A percentile compares a stretch with the other conserved stretches of the same genome.
phyloP scores from a whole-genome alignment of 2,113 vertebrate species.

The Castor canadensis region DNA sequence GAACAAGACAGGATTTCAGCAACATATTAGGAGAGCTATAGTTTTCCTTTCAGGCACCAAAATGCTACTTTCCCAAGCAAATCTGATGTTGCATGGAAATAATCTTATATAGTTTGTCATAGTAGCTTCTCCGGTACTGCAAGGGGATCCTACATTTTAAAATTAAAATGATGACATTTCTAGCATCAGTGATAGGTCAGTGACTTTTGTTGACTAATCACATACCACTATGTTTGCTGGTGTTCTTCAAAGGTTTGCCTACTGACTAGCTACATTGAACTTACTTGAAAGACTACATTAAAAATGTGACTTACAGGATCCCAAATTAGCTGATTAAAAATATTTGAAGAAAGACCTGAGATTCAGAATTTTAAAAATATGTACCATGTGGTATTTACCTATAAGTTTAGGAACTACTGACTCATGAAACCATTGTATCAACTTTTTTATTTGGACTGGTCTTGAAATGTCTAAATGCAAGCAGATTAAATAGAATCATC shows the following conservation, averaged over 20 bases:
- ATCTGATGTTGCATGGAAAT: conserved; percentile 21
- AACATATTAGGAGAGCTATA: background rate
- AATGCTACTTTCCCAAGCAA: background rate
- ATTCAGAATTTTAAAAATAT: conserved; percentile 17
- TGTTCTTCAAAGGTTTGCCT: conserved; percentile 21
- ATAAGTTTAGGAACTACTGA: conserved; percentile 16
- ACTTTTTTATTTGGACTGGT: background rate
- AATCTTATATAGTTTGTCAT: background rate
- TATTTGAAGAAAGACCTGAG: background rate
- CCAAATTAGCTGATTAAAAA: background rate
- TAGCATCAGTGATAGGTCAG: background rate
- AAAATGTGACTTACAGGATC: background rate
- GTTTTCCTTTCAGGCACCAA: background rate
- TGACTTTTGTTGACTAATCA: background rate
- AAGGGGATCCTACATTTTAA: background rate
- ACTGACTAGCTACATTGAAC: background rate
- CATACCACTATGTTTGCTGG: background rate
- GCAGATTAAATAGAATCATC: background rate
- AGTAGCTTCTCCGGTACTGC: background rate
- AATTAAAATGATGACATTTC: conserved; percentile 22
- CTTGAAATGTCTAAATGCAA: background rate
- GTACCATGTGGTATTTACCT: background rate
- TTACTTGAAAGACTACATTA: background rate
- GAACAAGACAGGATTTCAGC: background rate
- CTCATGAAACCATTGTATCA: background rate